These are phyloP conservation scores for Chrysomela aeneicollis DNA, from an alignment of 2,888 invertebrate genomes.

Conservation along the genomic window DNA sequence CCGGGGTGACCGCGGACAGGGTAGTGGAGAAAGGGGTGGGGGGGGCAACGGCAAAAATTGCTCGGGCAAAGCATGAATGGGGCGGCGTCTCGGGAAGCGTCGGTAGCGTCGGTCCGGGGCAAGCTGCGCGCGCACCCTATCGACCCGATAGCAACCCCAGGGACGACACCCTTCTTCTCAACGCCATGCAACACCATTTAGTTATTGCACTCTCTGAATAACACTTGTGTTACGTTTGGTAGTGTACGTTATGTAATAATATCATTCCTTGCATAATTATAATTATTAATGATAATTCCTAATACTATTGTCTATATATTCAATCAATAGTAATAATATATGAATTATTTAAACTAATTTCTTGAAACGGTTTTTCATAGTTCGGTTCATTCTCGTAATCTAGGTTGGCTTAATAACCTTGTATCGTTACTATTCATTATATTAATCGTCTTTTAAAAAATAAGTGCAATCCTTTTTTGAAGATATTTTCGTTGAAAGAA, in stretches of 20 bases:
- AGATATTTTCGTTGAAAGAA: conserved; percentile 45
- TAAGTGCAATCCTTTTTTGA: conserved; percentile 59
- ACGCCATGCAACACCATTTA: conserved; percentile 67
- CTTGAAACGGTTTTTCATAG: conserved; percentile 55
- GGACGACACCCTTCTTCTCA: conserved; percentile 64
- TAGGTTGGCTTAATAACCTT: conserved; percentile 60
- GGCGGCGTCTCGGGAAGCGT: conserved; percentile 39
- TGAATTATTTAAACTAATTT: conserved; percentile 58
- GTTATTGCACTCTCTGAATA: conserved; percentile 70
- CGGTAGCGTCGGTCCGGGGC: conserved; percentile 51
- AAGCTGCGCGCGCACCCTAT: conserved; percentile 58
- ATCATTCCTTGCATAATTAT: conserved; percentile 64
- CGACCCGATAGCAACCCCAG: conserved; percentile 60
- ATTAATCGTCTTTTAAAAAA: conserved; percentile 55
- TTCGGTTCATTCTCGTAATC: conserved; percentile 59
- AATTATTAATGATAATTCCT: conserved; percentile 63
- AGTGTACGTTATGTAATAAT: conserved; percentile 67
- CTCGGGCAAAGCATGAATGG: conserved; percentile 20
- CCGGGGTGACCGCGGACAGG: neutral
- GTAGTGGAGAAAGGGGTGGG: conserved; percentile 3
- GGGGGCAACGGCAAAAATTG: neutral
- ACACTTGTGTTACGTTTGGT: conserved; percentile 71
- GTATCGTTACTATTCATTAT: conserved; percentile 58
- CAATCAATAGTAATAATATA: conserved; percentile 61
- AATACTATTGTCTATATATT: conserved; percentile 62